These are phyloP conservation scores for Pelmatolapia mariae DNA, from an alignment of 2,113 vertebrate genomes.

Conservation along the genomic window DNA sequence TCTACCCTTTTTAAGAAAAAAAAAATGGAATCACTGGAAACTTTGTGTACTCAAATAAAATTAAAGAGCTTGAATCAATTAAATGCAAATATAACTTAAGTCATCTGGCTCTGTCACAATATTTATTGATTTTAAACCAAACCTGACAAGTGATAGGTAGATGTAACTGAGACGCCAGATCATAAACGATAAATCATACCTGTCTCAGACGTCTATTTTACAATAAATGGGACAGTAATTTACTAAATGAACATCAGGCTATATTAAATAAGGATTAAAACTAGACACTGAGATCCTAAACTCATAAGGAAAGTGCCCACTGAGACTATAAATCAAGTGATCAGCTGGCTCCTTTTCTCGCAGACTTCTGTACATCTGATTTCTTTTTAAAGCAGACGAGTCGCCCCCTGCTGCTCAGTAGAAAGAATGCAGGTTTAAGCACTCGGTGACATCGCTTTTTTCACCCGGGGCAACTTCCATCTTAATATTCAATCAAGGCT, in stretches of 20 bases:
- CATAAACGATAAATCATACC: neutral
- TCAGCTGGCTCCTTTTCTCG: neutral
- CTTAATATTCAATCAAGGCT: neutral
- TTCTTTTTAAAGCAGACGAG: neutral
- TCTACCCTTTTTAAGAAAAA: rapidly evolving
- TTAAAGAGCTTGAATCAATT: neutral
- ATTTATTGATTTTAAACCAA: neutral
- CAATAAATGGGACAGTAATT: neutral
- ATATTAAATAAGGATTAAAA: neutral
- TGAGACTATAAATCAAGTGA: neutral
- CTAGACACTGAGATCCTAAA: neutral
- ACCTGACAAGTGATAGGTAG: neutral
- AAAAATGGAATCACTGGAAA: neutral
- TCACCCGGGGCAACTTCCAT: neutral
- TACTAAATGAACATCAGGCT: neutral
- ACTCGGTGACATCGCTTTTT: neutral
- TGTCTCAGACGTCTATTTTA: neutral
- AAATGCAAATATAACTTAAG: neutral
- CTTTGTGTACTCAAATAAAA: neutral
- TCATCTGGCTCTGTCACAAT: neutral
- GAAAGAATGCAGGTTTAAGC: neutral
- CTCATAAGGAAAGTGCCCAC: neutral
- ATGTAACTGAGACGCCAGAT: neutral
- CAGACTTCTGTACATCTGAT: neutral
- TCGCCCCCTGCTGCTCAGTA: neutral